Conservation (phyloP, 2,888 invertebrate species). For the Clusia tigrina region DNA sequence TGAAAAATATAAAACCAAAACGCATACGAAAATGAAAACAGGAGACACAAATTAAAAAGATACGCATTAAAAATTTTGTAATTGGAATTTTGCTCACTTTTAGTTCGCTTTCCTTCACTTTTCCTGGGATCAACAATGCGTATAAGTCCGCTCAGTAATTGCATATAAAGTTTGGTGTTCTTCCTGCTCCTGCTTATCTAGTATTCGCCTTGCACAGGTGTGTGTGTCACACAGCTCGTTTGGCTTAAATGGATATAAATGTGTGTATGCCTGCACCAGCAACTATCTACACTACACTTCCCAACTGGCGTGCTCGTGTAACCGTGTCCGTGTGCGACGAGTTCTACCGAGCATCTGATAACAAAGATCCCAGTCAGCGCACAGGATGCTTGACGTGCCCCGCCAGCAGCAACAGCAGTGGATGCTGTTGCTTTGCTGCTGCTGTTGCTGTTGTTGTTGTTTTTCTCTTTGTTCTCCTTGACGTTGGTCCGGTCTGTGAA, state of each 20-base stretch:
- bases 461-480: too few species aligned
- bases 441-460: too few species aligned
- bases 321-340: slow-evolving; percentile 36
- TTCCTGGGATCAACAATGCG: neutral
- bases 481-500: too few species aligned
- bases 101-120: neutral
- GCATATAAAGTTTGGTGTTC: neutral
- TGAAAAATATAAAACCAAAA: too few species aligned
- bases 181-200: neutral
- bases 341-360: slow-evolving; percentile 36
- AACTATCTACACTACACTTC: slow-evolving; percentile 19
- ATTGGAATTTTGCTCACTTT: slow-evolving; percentile 8
- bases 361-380: neutral
- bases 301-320: slow-evolving; percentile 28
- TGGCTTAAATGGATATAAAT: slow-evolving; percentile 1
- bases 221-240: neutral
- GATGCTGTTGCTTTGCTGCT: too few species aligned
- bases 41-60: neutral
- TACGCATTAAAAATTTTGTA: too few species aligned
- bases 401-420: neutral
- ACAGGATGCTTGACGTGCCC: too few species aligned
- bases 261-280: slow-evolving; percentile 5
- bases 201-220: too few species aligned
- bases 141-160: neutral
- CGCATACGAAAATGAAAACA: neutral